Conservation (phyloP, 2,113 vertebrate genomes). For the Callospermophilus lateralis region DNA sequence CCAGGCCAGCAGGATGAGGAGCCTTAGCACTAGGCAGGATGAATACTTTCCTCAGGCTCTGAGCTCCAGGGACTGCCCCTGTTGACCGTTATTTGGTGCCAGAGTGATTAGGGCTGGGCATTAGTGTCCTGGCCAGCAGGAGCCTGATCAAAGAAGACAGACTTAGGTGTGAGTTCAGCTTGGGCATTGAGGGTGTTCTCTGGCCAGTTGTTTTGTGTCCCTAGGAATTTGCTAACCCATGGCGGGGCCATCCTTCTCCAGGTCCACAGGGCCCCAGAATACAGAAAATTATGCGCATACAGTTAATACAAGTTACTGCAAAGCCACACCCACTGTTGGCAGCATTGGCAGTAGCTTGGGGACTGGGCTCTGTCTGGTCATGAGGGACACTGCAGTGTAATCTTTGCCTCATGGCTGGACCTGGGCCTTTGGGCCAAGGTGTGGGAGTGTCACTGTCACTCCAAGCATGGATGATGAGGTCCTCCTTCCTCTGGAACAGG, state of each 20-base stretch:
- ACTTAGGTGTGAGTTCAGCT: not conserved
- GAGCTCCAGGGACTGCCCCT: not conserved
- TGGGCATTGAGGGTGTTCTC: not conserved
- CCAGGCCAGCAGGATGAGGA: not conserved
- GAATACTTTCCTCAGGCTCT: not conserved
- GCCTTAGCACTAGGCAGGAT: too few relatives aligned
- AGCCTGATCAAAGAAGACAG: not conserved
- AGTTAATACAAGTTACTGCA: not conserved
- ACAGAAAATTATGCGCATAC: accelerated
- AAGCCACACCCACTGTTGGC: too few relatives aligned
- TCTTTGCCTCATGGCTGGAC: accelerated
- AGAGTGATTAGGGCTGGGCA: too few relatives aligned
- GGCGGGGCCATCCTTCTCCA: not conserved
- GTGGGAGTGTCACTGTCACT: too few relatives aligned
- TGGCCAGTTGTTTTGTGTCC: not conserved
- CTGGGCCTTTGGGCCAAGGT: not conserved
- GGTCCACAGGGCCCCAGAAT: not conserved
- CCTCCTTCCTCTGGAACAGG: not conserved
- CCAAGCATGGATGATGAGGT: not conserved
- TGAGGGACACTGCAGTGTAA: too few relatives aligned
- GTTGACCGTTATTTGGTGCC: too few relatives aligned
- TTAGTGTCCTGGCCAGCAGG: not conserved
- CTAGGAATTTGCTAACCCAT: not conserved
- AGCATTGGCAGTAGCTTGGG: not conserved
- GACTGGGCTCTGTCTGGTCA: not conserved